A percentile compares a stretch with the other conserved stretches of the same genome.
These are phyloP conservation scores for Sakesphorus luctuosus DNA, from an alignment of 2,113 vertebrate genomes.

Conservation along the genomic window DNA sequence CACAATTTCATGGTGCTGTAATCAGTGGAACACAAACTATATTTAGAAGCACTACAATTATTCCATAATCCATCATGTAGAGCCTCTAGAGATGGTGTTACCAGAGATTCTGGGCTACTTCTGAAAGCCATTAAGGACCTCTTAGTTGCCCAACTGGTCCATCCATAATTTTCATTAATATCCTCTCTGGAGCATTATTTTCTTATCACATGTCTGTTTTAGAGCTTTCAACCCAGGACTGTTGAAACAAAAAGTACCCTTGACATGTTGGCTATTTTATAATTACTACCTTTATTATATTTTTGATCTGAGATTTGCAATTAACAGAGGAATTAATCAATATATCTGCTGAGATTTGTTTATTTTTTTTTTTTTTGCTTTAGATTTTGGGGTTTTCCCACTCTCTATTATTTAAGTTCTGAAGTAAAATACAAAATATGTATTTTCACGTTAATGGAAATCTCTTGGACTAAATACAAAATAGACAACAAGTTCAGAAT, in stretches of 20 bases:
- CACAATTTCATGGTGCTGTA: neutral
- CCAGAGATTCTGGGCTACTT: conserved; percentile 51
- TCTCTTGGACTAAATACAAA: neutral
- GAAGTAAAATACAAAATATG: accelerated
- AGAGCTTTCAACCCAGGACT: neutral
- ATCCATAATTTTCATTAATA: conserved; percentile 56
- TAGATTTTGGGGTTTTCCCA: neutral
- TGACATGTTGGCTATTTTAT: neutral
- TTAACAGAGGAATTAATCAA: neutral
- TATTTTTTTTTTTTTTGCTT: neutral
- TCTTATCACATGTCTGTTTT: neutral
- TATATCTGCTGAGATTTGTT: neutral
- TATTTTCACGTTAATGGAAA: neutral
- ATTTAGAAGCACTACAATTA: conserved; percentile 23
- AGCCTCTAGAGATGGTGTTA: conserved; percentile 43
- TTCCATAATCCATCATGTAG: conserved; percentile 43
- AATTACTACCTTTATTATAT: conserved; percentile 18
- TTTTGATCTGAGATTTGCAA: neutral
- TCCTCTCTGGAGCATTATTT: conserved; percentile 49
- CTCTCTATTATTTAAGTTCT: neutral
- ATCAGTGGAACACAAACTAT: neutral
- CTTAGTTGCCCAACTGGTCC: conserved; percentile 58
- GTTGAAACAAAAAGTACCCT: conserved; percentile 3
- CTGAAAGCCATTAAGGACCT: conserved; percentile 59
- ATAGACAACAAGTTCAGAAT: neutral